These are phyloP conservation scores for Drosophila prolongata DNA, from an alignment of 2,888 invertebrate species.

Conservation along the genomic window DNA sequence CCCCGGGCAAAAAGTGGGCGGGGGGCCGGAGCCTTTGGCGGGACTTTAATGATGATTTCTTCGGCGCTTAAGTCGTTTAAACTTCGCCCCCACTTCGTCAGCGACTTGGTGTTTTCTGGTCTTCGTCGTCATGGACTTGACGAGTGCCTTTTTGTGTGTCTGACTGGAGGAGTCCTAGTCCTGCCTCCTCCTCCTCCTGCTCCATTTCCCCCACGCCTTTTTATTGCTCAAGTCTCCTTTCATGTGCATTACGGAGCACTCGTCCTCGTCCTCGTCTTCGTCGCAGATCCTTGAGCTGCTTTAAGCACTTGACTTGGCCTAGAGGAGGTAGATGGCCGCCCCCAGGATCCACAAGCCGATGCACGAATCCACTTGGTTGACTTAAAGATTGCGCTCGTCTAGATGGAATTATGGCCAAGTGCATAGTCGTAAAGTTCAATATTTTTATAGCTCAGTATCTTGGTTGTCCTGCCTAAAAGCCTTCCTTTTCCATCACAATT, in stretches of 20 bases:
- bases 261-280: conserved; percentile 44
- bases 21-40: conserved; percentile 36
- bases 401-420: conserved; percentile 73
- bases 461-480: conserved; percentile 23
- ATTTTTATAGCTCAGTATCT: conserved; percentile 69
- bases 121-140: conserved; percentile 55
- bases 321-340: conserved; percentile 6
- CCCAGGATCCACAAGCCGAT: not conserved
- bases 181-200: not conserved
- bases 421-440: conserved; percentile 76
- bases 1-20: conserved; percentile 32
- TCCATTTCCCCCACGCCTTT: conserved; percentile 2
- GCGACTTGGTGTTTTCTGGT: conserved; percentile 13
- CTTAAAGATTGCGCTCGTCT: conserved; percentile 70
- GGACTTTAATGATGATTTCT: conserved; percentile 82
- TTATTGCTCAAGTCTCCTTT: conserved; percentile 59
- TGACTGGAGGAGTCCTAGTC: conserved; percentile 45
- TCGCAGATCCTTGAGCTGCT: conserved; percentile 71
- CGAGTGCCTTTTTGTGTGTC: conserved; percentile 77
- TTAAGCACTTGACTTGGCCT: conserved; percentile 80
- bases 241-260: conserved; percentile 78
- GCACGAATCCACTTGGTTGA: conserved; percentile 52
- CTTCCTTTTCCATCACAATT: conserved; percentile 1
- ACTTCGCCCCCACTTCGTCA: conserved; percentile 64
- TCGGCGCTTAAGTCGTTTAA: conserved; percentile 81